Evolutionary conservation across 1,140 invertebrate genomes (phyloP), one percentile per base, ranked within the genome.

Genomic region (Euschistus heros): DNA sequence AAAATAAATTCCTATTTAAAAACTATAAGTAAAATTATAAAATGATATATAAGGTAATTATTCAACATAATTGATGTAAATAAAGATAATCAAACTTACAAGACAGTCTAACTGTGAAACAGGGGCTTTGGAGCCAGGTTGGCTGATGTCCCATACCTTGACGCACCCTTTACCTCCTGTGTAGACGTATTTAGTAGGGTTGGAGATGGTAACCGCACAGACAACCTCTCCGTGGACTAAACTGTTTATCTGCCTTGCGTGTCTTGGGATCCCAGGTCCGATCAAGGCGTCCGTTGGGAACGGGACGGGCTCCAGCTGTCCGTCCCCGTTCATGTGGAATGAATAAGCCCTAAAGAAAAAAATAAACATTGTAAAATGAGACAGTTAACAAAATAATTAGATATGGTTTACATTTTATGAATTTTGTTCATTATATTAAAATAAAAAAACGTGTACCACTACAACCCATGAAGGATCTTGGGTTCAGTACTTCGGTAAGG

Each of bases 81-180:
- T 14, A 47, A 54, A 20, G n/a, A 54, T 13, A 18, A 52, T 2
- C 20, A 66, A 62, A 72, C 74, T 73, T 73, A 79, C 78, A 76
- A 92, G 75, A 73, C 91, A 94, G 73, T 93, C 88, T 17, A 92
- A 76, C 72, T 91, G 89, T 37, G 87, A 87, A 3, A 92, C 83
- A 1, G 88, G 87, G 67, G 80, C 87, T 71, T 87, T 87, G 59
- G 79, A 84, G 20, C 80, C 81, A 10, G 85, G 81, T 69, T 88
- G 86, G 73, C 83, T 84, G 69, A 92, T 91, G 74, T 87, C 82
- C 82, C 82, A 84, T 4, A 94, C 87, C 77, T 94, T 95, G 50
- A 95, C 91, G 78, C 90, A 93, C 24, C 92, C 86, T 75, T 89
- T 89, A 63, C 88, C 87, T n/a, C 88, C 88, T 8, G 88, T 90